Base-by-base conservation (phyloP, 2,888 invertebrate genomes). In the Yponomeuta cagnagella region DNA sequence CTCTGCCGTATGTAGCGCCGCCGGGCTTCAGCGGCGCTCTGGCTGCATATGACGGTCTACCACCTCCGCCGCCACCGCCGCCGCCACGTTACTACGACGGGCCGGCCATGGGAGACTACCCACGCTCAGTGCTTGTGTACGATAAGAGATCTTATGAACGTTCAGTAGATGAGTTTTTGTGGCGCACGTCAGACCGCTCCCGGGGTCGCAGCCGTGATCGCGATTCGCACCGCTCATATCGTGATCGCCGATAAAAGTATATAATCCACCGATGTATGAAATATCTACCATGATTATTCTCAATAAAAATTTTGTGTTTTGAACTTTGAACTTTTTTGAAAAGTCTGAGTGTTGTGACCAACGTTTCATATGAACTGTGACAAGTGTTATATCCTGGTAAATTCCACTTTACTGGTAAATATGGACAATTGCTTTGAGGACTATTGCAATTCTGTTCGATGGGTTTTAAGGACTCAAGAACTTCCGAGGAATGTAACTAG, bases 131-230 rank as follows among this genome's bases (percentile, higher is more conserved):
- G 80, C 86, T 93, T 78, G 89, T 94, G 70, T 93, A 94, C 78
- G 96, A 96, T 75, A 96, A 96, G 80, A 93, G 96, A 70, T 96
- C 96, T 63, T 98, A 98, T 86, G 98, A 98, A 84, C 94, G 97
- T 70, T 96, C 97, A 72, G 97, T 97, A 37, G 92, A 97, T 86
- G 97, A 97, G 83, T 97, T 97, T 87, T 88, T 97, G 72, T 96
- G 97, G 94, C 94, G 97, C 81, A 97, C 97, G 12, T 93, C 94
- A 71, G 95, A 95, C 78, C 93, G 96, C 63, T 93, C 94, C 70
- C 93, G 93, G 74, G 94, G 93, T 68, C 93, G 94, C 37, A 94
- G 93, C 74, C 89, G 92, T 75, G 93, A 92, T 68, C 91, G 94
- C 79, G 94, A 94, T 75, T 90, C 93, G 72, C 88, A 90, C 75